Evolutionary conservation across 2,888 invertebrate genomes (phyloP).

Genomic region (Cataglyphis rosenhaueri): DNA sequence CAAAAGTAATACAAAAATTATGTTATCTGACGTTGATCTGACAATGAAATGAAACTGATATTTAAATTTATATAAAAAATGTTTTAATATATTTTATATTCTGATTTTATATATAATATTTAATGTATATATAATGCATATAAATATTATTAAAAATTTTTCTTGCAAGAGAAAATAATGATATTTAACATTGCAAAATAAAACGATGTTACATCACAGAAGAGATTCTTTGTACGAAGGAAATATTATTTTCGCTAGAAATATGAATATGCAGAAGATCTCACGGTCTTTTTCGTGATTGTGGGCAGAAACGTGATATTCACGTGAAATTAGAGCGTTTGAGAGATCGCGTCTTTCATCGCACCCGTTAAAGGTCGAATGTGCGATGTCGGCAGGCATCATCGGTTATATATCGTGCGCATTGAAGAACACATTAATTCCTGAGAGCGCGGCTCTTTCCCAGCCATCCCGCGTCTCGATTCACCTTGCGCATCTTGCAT

Average conservation of each 20-base stretch:
- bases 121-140: not conserved
- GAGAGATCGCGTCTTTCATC: conserved; percentile 61
- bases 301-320: conserved; percentile 30
- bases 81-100: not conserved
- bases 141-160: not conserved
- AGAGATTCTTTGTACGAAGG: not conserved
- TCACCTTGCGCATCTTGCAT: conserved; percentile 42
- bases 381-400: conserved; percentile 50
- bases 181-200: not conserved
- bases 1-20: not conserved
- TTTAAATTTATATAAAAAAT: not conserved
- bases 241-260: not conserved
- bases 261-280: not conserved
- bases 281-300: conserved; percentile 8
- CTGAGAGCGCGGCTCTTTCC: conserved; percentile 72
- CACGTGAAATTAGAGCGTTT: conserved; percentile 61
- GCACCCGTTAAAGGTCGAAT: conserved; percentile 63
- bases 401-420: conserved; percentile 49
- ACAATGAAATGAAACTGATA: not conserved
- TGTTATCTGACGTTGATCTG: not conserved
- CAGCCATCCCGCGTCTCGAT: conserved; percentile 49
- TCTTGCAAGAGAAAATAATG: not conserved
- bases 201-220: not conserved
- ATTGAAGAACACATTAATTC: conserved; percentile 70
- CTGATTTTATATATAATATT: not conserved